Percentiles rank a stretch among this genome's conserved stretches.
Evolutionary conservation across 2,797 vertebrate species (phyloP).

Genomic region (Miichthys miiuy): DNA sequence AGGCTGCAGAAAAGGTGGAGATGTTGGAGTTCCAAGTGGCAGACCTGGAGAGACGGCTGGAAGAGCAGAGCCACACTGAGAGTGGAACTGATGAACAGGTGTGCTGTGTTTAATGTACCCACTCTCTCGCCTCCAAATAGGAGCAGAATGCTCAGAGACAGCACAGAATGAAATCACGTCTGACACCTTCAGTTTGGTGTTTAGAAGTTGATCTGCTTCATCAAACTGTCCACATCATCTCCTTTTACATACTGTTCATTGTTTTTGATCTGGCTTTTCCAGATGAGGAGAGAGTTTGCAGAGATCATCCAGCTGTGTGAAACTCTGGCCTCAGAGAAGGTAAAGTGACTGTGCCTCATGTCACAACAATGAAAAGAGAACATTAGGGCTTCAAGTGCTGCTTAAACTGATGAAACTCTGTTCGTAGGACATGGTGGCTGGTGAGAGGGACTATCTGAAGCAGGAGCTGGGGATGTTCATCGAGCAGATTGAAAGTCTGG

Average conservation of each 20-base stretch:
- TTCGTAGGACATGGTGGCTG: conserved; percentile 67
- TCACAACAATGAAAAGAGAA: too few relatives aligned
- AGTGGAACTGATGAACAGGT: conserved; percentile 51
- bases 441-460: conserved; percentile 76
- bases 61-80: conserved; percentile 27
- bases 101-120: not conserved
- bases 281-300: conserved; percentile 83
- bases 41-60: conserved; percentile 65
- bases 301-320: conserved; percentile 90
- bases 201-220: not conserved
- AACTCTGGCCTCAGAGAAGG: conserved; percentile 86
- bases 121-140: not conserved
- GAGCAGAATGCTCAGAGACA: not conserved
- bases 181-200: not conserved
- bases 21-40: conserved; percentile 56
- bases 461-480: conserved; percentile 71
- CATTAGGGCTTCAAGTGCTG: not conserved
- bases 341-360: conserved; percentile 44
- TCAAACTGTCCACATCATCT: not conserved
- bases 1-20: conserved; percentile 35
- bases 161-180: not conserved
- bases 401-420: not conserved
- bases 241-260: not conserved
- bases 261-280: conserved; percentile 39
- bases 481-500: conserved; percentile 61